Base-by-base conservation (phyloP, 2,113 vertebrate genomes). In the Stictonetta naevosa region DNA sequence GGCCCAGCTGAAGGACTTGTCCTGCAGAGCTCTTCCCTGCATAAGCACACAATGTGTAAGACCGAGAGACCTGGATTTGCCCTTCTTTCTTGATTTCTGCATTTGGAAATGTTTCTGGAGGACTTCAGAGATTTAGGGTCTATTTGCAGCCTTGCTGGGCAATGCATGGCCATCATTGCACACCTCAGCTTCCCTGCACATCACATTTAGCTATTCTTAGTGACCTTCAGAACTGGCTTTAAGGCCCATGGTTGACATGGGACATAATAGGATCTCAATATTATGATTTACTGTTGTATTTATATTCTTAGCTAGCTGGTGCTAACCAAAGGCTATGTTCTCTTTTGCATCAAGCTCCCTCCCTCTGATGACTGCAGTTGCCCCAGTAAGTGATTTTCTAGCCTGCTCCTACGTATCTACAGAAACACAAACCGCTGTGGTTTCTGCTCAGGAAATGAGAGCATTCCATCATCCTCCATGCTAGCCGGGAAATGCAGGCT, bases 381-480 rank as follows among this genome's bases (percentile, higher is more conserved):
- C 40, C 31, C 40, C 34, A 42, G 8, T 21, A 29, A 52, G 33
- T 14, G n/a, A 36, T 63, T 72, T 88, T 93, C 60, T 68, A 29
- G 14, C 36, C 81, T 38, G 55, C 7, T 31, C 46, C 4, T 0
- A 13, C 36, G 2, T 23, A 42, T 44, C 56, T 42, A 5, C 33
- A 84, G 68, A 69, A 88, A 80, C 23, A 23, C 18, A n/a, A 82
- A 63, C 5, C 7, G 1, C 18, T 84, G 56, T 6, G 6, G 50
- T 92, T 83, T 53, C 44, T 87, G 53, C 53, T 86, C 89, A 68
- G 86, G 86, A 84, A 87, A 84, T 90, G 53, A 84, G 79, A 59
- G 33, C 10, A 42, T 87, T 87, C 69, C 74, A 76, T 44, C 33
- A 3, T 38, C 29, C 40, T 69, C 34, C 15, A 13, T 3, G 0